A percentile compares a stretch with the other conserved stretches of the same genome.
Conservation (phyloP, 2,113 vertebrate genomes). For the Thunnus thynnus region DNA sequence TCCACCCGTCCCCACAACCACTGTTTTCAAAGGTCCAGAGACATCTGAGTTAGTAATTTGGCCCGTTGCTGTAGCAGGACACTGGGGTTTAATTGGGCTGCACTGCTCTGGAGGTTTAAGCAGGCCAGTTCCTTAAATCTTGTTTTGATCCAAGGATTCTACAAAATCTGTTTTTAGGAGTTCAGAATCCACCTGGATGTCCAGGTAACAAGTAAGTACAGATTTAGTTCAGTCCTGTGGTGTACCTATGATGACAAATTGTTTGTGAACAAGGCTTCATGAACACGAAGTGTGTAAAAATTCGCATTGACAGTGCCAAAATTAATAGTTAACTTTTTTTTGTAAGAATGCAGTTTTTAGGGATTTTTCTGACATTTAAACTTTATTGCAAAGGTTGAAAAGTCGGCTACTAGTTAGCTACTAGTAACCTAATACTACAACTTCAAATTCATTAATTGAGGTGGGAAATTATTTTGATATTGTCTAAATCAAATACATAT, state of each 20-base stretch:
- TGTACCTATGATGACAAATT: not conserved
- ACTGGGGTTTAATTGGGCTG: constrained; percentile 70
- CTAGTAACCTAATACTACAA: not conserved
- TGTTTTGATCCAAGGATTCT: constrained; percentile 6
- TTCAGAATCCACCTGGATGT: constrained; percentile 2
- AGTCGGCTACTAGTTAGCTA: not conserved
- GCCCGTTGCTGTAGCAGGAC: constrained; percentile 44
- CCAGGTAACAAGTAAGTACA: not conserved
- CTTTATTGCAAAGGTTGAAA: not conserved
- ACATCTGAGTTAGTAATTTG: constrained; percentile 81
- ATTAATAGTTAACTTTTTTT: not conserved
- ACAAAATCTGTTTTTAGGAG: not conserved
- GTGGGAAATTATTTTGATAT: not conserved
- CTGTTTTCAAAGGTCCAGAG: constrained; percentile 70
- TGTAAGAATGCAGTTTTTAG: not conserved
- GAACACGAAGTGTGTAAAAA: not conserved
- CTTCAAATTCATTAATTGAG: not conserved
- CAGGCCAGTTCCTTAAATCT: constrained; percentile 2
- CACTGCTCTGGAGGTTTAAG: constrained; percentile 47
- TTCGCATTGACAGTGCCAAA: not conserved
- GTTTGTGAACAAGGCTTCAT: not conserved
- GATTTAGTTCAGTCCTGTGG: not conserved
- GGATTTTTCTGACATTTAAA: not conserved
- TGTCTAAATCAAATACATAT: constrained; percentile 27
- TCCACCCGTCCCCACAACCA: constrained; percentile 50